These are phyloP conservation scores for Nymphalis polychloros DNA, from an alignment of 2,888 invertebrate species.

Conservation along the genomic window DNA sequence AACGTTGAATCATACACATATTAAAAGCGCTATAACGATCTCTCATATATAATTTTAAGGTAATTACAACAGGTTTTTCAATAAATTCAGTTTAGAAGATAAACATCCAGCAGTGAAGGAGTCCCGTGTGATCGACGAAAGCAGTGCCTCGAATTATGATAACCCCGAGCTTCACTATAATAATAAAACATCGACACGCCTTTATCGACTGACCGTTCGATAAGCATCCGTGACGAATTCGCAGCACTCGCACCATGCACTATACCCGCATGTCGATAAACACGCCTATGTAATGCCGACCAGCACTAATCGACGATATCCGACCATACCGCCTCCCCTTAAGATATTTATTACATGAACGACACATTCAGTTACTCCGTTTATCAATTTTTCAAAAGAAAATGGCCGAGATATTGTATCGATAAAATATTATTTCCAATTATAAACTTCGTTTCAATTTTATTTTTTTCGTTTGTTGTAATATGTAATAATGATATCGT, in stretches of 20 bases:
- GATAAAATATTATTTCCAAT: conserved; percentile 76
- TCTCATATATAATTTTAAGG: conserved; percentile 1
- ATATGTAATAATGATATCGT: conserved; percentile 6
- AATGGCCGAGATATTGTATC: conserved; percentile 67
- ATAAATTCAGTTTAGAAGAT: conserved; percentile 43
- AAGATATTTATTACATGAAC: conserved; percentile 21
- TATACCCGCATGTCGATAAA: conserved; percentile 47
- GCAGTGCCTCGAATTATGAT: conserved; percentile 64
- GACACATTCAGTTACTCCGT: conserved; percentile 22
- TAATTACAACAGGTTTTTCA: conserved; percentile 16
- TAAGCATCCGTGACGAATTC: conserved; percentile 81
- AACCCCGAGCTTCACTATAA: conserved; percentile 65
- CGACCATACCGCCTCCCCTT: conserved; percentile 35
- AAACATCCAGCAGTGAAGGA: conserved; percentile 53
- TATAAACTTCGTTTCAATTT: conserved; percentile 59
- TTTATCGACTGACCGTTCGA: conserved; percentile 77
- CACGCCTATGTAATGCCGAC: conserved; percentile 37
- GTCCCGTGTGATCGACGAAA: conserved; percentile 61
- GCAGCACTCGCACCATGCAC: conserved; percentile 64
- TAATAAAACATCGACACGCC: conserved; percentile 76
- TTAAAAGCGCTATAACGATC: not conserved
- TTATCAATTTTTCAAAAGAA: conserved; percentile 45
- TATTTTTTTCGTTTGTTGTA: conserved; percentile 36
- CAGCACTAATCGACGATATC: conserved; percentile 36
- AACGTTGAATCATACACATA: not conserved